These are phyloP conservation scores for Drosophila histrio DNA, from an alignment of 2,888 invertebrate species.

Conservation along the genomic window DNA sequence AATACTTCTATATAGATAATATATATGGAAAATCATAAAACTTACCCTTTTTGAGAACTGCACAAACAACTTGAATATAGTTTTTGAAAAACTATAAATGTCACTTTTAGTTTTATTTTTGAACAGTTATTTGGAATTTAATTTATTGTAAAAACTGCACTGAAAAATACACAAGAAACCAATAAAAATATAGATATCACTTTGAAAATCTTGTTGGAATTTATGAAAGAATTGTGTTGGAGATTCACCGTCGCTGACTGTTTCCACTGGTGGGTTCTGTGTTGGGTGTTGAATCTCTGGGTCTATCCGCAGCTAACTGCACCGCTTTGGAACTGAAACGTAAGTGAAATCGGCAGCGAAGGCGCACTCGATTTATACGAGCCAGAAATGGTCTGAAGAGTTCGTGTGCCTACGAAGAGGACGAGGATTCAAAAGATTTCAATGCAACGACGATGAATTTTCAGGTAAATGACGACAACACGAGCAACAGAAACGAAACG, in stretches of 20 bases:
- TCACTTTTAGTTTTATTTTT: slow-evolving; percentile 6
- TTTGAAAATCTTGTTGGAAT: slow-evolving; percentile 25
- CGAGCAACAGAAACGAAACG: slow-evolving; percentile 43
- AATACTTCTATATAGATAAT: no score
- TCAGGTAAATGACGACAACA: slow-evolving; percentile 42
- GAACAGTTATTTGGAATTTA: background rate
- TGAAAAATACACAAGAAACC: slow-evolving; percentile 39
- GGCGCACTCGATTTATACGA: slow-evolving; percentile 81
- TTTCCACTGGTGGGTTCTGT: slow-evolving; percentile 8
- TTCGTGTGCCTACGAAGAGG: slow-evolving; percentile 18
- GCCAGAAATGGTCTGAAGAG: slow-evolving; percentile 4
- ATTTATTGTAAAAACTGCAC: slow-evolving; percentile 32
- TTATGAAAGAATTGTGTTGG: background rate
- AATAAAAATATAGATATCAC: slow-evolving; percentile 13
- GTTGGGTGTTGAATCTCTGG: slow-evolving; percentile 8
- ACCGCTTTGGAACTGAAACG: slow-evolving; percentile 79
- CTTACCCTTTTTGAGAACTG: slow-evolving; percentile 26
- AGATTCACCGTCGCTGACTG: slow-evolving; percentile 61
- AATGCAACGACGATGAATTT: slow-evolving; percentile 41
- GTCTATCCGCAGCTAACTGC: slow-evolving; percentile 66
- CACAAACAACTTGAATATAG: background rate
- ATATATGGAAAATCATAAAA: background rate
- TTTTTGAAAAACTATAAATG: background rate
- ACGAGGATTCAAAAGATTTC: slow-evolving; percentile 77
- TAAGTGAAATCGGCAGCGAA: slow-evolving; percentile 77